Evolutionary conservation across 2,113 vertebrate genomes (phyloP), one percentile per base, ranked within the genome.

Genomic region (Muntiacus muntjak): DNA sequence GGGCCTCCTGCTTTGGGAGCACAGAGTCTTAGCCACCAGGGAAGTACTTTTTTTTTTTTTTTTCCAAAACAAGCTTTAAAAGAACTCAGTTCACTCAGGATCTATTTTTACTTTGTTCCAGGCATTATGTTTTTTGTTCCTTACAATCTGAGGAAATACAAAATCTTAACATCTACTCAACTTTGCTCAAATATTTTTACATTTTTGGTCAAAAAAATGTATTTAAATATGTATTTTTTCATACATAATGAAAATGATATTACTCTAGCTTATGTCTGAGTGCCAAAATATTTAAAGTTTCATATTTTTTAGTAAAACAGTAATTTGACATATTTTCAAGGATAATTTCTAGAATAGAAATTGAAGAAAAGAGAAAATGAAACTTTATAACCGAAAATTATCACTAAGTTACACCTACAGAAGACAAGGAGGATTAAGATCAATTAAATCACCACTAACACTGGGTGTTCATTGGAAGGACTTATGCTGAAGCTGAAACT

Each of bases 151-250:
- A 88, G n/a, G 86, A 84, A 93, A 93, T 43, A 52, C 52, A 50
- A 93, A 95, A 43, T 50, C 55, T 95, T 93, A 93, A 54, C 30
- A 55, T 30, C 23, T n/a, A 89, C 13, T 95, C 67, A 93, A 93
- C 21, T 86, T 60, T 85, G 13, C 57, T 86, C 21, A 85, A 76
- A 64, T 64, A 86, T 26, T 83, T 79, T 97, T 74, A 93, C 23
- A 81, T 50, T 91, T 96, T 36, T 91, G 7, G 28, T 40, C 6
- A 87, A 57, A 94, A 93, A 93, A 25, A 82, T 58, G 67, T n/a
- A 47, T 58, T 84, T 43, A 94, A 57, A 57, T 43, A 57, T 45
- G 8, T 21, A 88, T 64, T 89, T 97, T 89, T 79, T 71, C 11
- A 71, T 1, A 89, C 23, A 13, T 74, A 87, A 97, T 52, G 6